These are phyloP conservation scores for Diadegma fenestrale DNA, from an alignment of 2,888 invertebrate species.

Conservation along the genomic window DNA sequence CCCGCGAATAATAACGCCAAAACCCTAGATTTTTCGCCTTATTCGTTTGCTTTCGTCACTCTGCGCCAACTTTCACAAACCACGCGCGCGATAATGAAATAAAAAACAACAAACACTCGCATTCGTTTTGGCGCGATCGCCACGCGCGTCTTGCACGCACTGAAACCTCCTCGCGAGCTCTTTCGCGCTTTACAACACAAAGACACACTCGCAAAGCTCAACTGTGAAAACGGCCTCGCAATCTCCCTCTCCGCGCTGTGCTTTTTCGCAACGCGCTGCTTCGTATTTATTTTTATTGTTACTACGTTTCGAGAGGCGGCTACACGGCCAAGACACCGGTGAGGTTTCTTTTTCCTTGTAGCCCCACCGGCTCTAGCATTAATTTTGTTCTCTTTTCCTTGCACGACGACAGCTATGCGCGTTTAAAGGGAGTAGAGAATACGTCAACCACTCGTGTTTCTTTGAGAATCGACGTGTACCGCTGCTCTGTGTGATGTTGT, in stretches of 20 bases:
- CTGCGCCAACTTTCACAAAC: neutral
- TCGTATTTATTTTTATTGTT: slow-evolving; percentile 11
- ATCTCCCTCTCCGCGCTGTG: neutral
- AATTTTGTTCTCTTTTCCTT: neutral
- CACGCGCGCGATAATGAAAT: too few species aligned
- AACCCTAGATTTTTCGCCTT: too few species aligned
- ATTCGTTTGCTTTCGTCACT: too few species aligned
- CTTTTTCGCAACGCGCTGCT: neutral
- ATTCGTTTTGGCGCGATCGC: neutral
- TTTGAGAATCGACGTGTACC: too few species aligned
- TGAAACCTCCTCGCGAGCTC: too few species aligned
- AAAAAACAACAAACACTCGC: neutral
- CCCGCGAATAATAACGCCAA: too few species aligned
- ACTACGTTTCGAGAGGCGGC: neutral
- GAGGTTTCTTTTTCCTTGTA: neutral
- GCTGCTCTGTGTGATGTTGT: too few species aligned
- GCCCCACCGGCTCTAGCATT: neutral
- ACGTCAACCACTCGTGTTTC: neutral
- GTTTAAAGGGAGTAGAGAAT: neutral
- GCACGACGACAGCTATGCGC: too few species aligned
- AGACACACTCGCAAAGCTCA: slow-evolving; percentile 1
- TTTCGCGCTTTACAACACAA: slow-evolving; percentile 16
- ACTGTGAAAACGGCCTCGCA: slow-evolving; percentile 14
- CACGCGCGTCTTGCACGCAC: slow-evolving; percentile 36
- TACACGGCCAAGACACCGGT: neutral